Evolutionary conservation across 2,113 vertebrate species (phyloP).

Genomic region (Ptilorrhoa leucosticta): DNA sequence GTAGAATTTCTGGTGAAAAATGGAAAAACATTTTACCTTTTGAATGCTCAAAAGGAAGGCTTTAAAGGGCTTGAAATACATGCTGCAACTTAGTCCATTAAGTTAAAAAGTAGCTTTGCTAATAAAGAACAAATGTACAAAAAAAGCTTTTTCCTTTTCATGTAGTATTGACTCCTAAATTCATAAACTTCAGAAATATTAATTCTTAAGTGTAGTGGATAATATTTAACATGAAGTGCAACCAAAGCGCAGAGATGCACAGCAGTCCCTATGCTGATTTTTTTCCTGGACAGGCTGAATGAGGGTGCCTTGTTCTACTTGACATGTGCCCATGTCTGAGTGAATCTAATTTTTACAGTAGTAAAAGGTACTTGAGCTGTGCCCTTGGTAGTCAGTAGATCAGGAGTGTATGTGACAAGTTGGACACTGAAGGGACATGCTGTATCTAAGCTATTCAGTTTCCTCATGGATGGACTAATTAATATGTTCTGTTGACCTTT

Average conservation of each 20-base stretch:
- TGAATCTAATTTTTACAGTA: background rate
- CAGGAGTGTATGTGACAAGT: background rate
- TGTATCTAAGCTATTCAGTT: background rate
- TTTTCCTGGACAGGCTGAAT: background rate
- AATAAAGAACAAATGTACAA: background rate
- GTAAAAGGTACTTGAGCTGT: background rate
- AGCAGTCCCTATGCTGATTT: background rate
- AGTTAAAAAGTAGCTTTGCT: background rate
- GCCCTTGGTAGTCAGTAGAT: background rate
- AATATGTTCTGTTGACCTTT: background rate
- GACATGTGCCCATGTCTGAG: background rate
- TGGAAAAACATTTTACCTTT: background rate
- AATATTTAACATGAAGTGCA: background rate
- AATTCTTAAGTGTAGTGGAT: background rate
- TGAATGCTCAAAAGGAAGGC: background rate
- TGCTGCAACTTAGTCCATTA: background rate
- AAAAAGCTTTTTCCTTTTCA: background rate
- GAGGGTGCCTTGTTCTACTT: background rate
- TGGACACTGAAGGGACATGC: background rate
- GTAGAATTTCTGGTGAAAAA: background rate
- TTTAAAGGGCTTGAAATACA: background rate
- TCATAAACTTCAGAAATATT: background rate
- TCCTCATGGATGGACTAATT: background rate
- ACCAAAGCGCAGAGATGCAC: background rate
- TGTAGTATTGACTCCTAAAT: background rate